These are phyloP conservation scores for Marronus borbonicus DNA, from an alignment of 2,888 invertebrate genomes.

Conservation along the genomic window DNA sequence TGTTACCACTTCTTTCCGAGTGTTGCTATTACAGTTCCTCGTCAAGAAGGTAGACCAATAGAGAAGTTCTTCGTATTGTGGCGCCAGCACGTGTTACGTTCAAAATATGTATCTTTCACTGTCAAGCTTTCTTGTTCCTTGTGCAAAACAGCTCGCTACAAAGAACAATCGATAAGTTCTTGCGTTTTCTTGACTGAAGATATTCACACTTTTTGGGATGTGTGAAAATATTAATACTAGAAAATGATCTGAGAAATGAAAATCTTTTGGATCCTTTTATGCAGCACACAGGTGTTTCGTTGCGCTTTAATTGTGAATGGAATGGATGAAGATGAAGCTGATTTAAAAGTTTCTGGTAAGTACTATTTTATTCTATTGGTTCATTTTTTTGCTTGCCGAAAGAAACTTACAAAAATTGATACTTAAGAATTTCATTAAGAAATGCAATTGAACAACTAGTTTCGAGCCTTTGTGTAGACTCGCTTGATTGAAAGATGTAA, in stretches of 20 bases:
- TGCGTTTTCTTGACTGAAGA: not conserved
- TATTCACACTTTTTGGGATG: not conserved
- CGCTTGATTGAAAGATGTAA: too few relatives aligned
- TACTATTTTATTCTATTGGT: not conserved
- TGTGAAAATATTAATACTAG: slow-evolving; percentile 22
- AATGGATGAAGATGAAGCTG: slow-evolving; percentile 12
- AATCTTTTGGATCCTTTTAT: slow-evolving; percentile 55
- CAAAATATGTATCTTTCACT: slow-evolving; percentile 35
- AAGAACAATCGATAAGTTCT: slow-evolving; percentile 5
- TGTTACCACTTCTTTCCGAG: slow-evolving; percentile 50
- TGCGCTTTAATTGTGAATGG: slow-evolving; percentile 17
- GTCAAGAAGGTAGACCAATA: slow-evolving; percentile 15
- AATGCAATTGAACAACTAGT: too few relatives aligned
- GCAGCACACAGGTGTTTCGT: slow-evolving; percentile 53
- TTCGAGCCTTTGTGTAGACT: too few relatives aligned
- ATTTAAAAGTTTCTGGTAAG: slow-evolving; percentile 32
- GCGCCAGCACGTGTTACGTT: slow-evolving; percentile 39
- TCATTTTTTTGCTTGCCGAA: too few relatives aligned
- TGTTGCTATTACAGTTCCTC: slow-evolving; percentile 25
- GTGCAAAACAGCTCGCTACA: not conserved
- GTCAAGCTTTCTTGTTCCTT: slow-evolving; percentile 10
- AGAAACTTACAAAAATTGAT: too few relatives aligned
- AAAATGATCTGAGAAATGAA: slow-evolving; percentile 58
- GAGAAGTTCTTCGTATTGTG: slow-evolving; percentile 14
- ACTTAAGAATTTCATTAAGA: too few relatives aligned